Evolutionary conservation across 1,140 invertebrate genomes (phyloP), one percentile per base, ranked within the genome.

Genomic region (Dufourea novaeangliae): DNA sequence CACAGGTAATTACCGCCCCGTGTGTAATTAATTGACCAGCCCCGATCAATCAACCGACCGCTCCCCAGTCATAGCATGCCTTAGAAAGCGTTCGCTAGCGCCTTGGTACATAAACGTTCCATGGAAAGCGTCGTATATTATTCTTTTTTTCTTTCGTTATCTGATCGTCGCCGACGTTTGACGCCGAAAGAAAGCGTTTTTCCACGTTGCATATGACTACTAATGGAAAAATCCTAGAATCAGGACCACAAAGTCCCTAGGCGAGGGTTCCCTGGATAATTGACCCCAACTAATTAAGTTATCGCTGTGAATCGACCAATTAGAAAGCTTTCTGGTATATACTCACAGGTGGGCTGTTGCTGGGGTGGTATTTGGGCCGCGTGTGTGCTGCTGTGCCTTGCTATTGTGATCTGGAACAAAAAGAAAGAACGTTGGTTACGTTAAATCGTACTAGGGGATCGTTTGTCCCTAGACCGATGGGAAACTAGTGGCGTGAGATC

Each of bases 351-450:
- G 56, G 89, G 86, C 79, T 82, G 79, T 59, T 86, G 75, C 44
- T 87, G 78, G 86, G 90, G 88, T 88, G 90, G 88, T 88, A 92
- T 90, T 83, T 92, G 91, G 67, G 91, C 91, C 68, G 90, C 91
- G 57, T 86, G 78, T 84, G 81, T 80, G 78, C 71, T 87, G 86
- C 88, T 87, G 83, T 89, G 88, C 87, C 88, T 91, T 79, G 87
- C 85, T 86, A 91, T 88, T 88, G 88, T 90, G 77, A 92, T 87
- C 91, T 92, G 86, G 27, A 67, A 91, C 91, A 87, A 59, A 82
- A 69, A 85, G 61, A 61, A 88, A 86, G 44, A 61, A 37, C 32
- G 67, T 72, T 72, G 63, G 41, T 85, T 78, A 81, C 68, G 41
- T 85, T 78, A 81, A 66, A 83, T 83, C 46, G 29, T n/a, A 34